Evolutionary conservation across 2,113 vertebrate species (phyloP).

Genomic region (Bombycilla garrulus): DNA sequence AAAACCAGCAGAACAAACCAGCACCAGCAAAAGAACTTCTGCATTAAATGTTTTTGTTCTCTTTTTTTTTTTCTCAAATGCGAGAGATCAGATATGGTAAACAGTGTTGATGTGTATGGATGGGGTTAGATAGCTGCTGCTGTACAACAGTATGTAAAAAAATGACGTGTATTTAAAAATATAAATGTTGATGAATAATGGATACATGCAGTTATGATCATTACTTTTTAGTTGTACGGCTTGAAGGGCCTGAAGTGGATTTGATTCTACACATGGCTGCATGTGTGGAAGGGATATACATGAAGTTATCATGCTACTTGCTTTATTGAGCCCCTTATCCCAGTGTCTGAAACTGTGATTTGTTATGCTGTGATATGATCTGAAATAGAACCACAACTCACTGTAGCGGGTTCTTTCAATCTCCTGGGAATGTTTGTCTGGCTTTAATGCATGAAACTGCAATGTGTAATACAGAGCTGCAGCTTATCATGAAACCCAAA

Average conservation of each 20-base stretch:
- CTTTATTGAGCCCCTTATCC: constrained; percentile 39
- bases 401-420: constrained; percentile 40
- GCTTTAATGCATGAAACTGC: constrained; percentile 45
- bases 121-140: not conserved
- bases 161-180: not conserved
- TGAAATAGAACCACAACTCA: constrained; percentile 25
- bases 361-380: constrained; percentile 48
- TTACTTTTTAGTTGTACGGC: not conserved
- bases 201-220: not conserved
- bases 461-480: constrained; percentile 46
- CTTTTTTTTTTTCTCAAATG: not conserved
- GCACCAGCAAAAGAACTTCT: not conserved
- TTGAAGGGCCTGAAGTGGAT: not conserved
- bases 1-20: not conserved
- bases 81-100: not conserved
- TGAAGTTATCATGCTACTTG: constrained; percentile 44
- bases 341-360: constrained; percentile 52
- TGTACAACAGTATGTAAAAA: not conserved
- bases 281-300: not conserved
- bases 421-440: constrained; percentile 46
- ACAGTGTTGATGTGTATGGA: not conserved
- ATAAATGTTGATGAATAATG: not conserved
- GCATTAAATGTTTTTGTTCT: not conserved
- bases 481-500: constrained; percentile 51
- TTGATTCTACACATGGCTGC: not conserved